These are phyloP conservation scores for Glyphotaelius pellucidus DNA, from an alignment of 2,888 invertebrate genomes.

Conservation along the genomic window DNA sequence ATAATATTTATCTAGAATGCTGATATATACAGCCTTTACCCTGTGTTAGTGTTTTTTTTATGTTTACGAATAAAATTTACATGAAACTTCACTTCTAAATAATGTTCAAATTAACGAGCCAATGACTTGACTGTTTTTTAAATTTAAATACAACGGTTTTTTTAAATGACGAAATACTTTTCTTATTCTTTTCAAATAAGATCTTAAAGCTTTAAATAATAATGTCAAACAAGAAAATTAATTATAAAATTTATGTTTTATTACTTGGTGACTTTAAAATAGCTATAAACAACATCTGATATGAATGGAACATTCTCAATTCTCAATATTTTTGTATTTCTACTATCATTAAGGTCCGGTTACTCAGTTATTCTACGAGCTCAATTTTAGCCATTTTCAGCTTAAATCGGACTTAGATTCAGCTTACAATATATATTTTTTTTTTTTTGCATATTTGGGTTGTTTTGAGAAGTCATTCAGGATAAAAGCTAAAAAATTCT, in stretches of 20 bases:
- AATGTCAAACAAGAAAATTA: not conserved
- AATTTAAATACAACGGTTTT: not conserved
- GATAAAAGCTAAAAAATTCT: not conserved
- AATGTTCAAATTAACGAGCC: not conserved
- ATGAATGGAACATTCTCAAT: not conserved
- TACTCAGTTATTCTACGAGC: not conserved
- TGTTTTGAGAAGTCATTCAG: not conserved
- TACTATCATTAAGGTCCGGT: not conserved
- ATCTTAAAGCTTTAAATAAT: not conserved
- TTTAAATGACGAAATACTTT: not conserved
- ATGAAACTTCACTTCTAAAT: not conserved
- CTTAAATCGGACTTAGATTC: not conserved
- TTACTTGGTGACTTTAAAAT: not conserved
- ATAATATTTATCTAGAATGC: not conserved
- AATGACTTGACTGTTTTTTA: not conserved
- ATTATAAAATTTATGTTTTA: not conserved
- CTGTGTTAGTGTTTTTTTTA: not conserved
- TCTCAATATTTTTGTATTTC: not conserved
- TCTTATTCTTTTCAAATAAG: not conserved
- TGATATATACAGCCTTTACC: not conserved
- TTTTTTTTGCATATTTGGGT: not conserved
- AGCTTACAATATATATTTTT: too few species aligned
- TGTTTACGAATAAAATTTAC: not conserved
- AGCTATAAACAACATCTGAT: not conserved
- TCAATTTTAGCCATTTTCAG: not conserved